Conservation (phyloP, 2,888 invertebrate genomes). For the Agonopterix subpropinquella region DNA sequence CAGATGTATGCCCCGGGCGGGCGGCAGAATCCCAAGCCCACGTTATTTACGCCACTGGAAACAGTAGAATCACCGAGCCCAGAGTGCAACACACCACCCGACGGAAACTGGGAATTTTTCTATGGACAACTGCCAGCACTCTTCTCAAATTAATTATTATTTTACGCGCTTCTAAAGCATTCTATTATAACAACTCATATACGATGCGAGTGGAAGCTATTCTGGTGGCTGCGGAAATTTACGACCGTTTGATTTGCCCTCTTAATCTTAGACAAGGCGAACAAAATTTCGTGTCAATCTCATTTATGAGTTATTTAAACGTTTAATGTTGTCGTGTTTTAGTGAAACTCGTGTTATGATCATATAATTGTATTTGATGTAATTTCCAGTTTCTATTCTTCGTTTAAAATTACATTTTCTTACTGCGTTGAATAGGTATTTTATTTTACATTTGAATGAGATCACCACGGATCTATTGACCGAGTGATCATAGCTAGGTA, state of each 20-base stretch:
- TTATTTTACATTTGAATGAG: no score
- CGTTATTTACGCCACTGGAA: no score
- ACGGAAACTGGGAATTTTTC: constrained; percentile 42
- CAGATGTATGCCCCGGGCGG: no score
- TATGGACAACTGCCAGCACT: constrained; percentile 60
- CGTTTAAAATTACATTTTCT: no score
- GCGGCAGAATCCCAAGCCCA: no score
- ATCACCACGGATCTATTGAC: no score
- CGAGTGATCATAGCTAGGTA: no score
- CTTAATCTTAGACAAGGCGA: constrained; percentile 53
- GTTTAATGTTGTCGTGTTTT: constrained; percentile 19
- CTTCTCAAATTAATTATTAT: constrained; percentile 73
- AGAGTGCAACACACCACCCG: constrained; percentile 12
- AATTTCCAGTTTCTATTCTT: no score
- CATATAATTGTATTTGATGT: not conserved
- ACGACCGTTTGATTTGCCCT: constrained; percentile 63
- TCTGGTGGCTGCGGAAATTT: constrained; percentile 48
- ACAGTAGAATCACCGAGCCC: not conserved
- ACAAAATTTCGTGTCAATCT: constrained; percentile 46
- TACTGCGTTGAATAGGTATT: no score
- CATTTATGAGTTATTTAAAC: constrained; percentile 38
- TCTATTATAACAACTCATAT: constrained; percentile 63
- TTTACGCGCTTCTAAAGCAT: constrained; percentile 64
- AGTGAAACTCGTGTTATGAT: not conserved
- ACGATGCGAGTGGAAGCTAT: constrained; percentile 45